Base-by-base conservation (phyloP, 2,888 invertebrate species). In the Helleia helle region DNA sequence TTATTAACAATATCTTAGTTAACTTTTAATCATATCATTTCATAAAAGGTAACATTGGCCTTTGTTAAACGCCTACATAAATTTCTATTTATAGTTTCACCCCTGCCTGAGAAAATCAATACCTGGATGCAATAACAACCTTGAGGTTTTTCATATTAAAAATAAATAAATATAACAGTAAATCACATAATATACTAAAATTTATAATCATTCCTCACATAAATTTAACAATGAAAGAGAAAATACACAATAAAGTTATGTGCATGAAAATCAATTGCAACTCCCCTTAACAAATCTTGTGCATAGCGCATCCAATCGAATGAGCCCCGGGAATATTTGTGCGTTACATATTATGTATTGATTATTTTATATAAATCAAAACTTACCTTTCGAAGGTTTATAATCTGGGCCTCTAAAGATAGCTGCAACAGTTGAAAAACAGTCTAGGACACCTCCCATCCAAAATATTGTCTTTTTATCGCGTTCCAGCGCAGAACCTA, bases 391-490 rank as follows among this genome's bases (percentile, higher is more conserved):
- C 89, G 87, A 22, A 41, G 93, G 90, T 89, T 91, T 92, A 43
- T 90, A 87, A 9, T 53, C 93, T 1, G 89, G 86, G 8, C 91
- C 90, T 68, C 93, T 94, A 43, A 96, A 93, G 54, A 96, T 89
- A n/a, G 92, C 92, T 71, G 94, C 87, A 6, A 97, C 92, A 0
- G 95, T 95, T 46, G 94, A 88, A 63, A 97, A 90, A 62, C 97
- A 97, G 1, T 95, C 94, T 52, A 95, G 84, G 41, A 97, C 87
- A 0, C 95, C 95, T 48, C 91, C 92, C 67, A 93, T 88, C 93
- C 93, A 94, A 43, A 51, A 92, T 25, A 50, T 88, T 88, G 52
- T 73, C 65, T 49, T 89, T 85, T 67, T 90, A 14, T 69, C 67
- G 14, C 58, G 42, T 27, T 58, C 58, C 38, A 48, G 45, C 36